Base-by-base conservation (phyloP, 2,888 invertebrate species). In the Acrobeloides nanus region DNA sequence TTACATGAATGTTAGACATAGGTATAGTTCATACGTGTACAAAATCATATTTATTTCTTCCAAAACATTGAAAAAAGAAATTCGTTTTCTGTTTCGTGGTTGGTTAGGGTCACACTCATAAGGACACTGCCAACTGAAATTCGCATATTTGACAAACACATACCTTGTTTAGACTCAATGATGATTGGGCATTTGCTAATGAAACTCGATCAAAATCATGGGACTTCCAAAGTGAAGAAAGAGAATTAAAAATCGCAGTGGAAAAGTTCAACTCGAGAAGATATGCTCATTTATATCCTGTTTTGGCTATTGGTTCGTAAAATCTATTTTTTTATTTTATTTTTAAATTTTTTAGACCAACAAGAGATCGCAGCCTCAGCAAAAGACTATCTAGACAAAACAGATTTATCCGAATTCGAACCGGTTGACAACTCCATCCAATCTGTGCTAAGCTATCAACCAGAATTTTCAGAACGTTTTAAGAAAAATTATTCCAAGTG, bases 131-230 rank as follows among this genome's bases (percentile, higher is more conserved):
- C n/a, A n/a, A n/a, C n/a, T n/a, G n/a, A n/a, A n/a, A 29, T 29
- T 10, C 23, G 24, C 29, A 15, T 15, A 17, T 46, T 46, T 20
- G n/a, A 18, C 12, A 12, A 15, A 8, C 33, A 3, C 10, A 10
- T 4, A 6, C 18, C 2, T 10, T 20, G 47, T 55, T 12, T 38
- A 61, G 93, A 46, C 80, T 97, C 34, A 95, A 93, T 72, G 97
- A 99, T 75, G 97, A 99, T 76, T 99, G 97, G 97, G 97, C 97
- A 3, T 97, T 87, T 79, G 95, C 95, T 44, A 97, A 97, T 79
- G 87, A 93, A 79, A 82, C 93, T 66, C 92, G 95, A 78, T 92
- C 92, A 0, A 81, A 90, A 52, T 93, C 93, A 0, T 93, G 92
- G 92, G 93, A 97, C 75, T 95, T 89, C 62, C 82, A 97, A 78